Base-by-base conservation (phyloP, 2,797 vertebrate genomes). In the Orientallactaga sibirica region DNA sequence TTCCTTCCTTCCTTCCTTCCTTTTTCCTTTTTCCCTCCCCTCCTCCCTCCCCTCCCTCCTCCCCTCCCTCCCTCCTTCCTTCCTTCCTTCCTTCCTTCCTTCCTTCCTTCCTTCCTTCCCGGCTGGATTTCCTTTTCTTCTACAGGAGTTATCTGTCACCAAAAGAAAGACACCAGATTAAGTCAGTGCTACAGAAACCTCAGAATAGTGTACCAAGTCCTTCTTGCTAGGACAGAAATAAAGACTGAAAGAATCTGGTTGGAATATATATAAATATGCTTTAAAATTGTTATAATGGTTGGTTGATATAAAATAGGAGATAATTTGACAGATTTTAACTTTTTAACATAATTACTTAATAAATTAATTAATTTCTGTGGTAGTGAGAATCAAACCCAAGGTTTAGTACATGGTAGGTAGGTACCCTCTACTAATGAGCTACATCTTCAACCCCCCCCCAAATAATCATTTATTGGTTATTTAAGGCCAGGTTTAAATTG, bases 121-220 rank as follows among this genome's bases (percentile, higher is more conserved):
- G 33, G 33, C 33, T 79, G 67, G 48, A 77, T 89, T 94, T 68
- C 43, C 52, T 18, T 85, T 94, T 97, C 43, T 93, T 81, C 64
- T 58, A 80, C n/a, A 90, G 62, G 48, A 61, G 86, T 82, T 90
- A 62, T 71, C 96, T 90, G 90, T 75, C 88, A 61, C 33, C 8
- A 75, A 86, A 94, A 82, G 22, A 79, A 82, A 33, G 79, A 29
- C 2, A 78, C 29, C 33, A 79, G 73, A 70, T 84, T 93, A 71
- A 85, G 80, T 92, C 29, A 20, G 55, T 9, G 58, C 37, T 64
- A 64, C 37, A 4, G 37, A 19, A 62, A 2, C 0, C 12, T n/a
- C 24, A 74, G 52, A 62, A 7, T 20, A 62, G 33, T 33, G 27
- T 22, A 43, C 41, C 12, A 27, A 48, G 12, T 83, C 29, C 43